Evolutionary conservation across 2,113 vertebrate genomes (phyloP), one percentile per base, ranked within the genome.

Genomic region (Daboia siamensis): DNA sequence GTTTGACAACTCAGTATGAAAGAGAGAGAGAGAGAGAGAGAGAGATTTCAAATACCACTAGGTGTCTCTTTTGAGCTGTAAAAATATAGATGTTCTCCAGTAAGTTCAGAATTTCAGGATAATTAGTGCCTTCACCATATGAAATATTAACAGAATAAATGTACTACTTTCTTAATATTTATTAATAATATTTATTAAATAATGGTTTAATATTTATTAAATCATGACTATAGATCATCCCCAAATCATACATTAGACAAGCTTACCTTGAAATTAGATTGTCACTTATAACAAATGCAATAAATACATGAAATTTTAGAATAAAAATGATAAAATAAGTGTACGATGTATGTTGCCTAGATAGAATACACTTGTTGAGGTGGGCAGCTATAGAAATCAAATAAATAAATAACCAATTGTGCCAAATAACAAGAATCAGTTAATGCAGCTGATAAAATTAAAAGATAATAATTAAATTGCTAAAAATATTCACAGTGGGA

Each of bases 41-140:
- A 56, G 55, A 56, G 55, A 80, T 80, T 80, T 80, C 33, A 80
- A 21, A 33, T 26, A 24, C 23, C 92, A 20, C 51, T 11, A 46
- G 59, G 23, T 51, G 91, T 86, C 94, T 84, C 89, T 54, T 52
- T 90, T 48, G 55, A 33, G 64, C 93, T 91, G 57, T n/a, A 90
- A 55, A 57, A 84, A 91, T 29, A 20, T 20, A 33, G 48, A 24
- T 51, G 11, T n/a, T 46, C 48, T 74, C 52, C 9, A 24, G 29
- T 57, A 84, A 17, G 5, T 48, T 57, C 8, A 44, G 29, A n/a
- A 57, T 55, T 51, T 21, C 33, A 33, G 33, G 15, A 57, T 11
- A 54, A 21, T 59, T 57, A 6, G n/a, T 57, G 26, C 21, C n/a
- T 15, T 48, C 57, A 26, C 52, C 20, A 48, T 64, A 39, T 55